Conservation (phyloP, 2,888 invertebrate genomes). For the Hemicrepidius hirtus region DNA sequence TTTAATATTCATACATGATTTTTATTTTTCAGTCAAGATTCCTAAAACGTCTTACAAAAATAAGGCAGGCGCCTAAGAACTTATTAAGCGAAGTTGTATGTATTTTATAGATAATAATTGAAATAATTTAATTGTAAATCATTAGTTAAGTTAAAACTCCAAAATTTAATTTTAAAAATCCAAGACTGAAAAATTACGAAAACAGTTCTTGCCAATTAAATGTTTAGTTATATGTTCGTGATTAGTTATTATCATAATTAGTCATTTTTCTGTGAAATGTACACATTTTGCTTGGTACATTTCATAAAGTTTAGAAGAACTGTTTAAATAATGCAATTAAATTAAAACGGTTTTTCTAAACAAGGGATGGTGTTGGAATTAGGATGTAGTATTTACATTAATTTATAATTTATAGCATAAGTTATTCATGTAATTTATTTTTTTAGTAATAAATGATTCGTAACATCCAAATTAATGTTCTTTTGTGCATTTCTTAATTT, state of each 20-base stretch:
- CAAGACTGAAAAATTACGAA: slow-evolving; percentile 33
- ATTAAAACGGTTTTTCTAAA: slow-evolving; percentile 15
- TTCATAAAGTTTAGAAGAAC: slow-evolving; percentile 5
- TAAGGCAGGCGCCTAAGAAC: neutral
- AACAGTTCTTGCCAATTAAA: slow-evolving; percentile 29
- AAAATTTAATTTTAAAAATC: neutral
- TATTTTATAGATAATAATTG: neutral
- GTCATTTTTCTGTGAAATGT: neutral
- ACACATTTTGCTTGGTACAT: neutral
- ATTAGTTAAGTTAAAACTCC: neutral
- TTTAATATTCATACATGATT: neutral
- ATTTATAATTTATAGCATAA: neutral
- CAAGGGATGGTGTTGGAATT: slow-evolving; percentile 16
- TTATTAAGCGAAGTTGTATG: neutral
- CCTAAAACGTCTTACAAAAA: neutral
- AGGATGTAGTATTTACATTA: neutral
- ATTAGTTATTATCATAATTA: no score
- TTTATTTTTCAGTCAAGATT: slow-evolving; percentile 16
- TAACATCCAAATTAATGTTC: slow-evolving; percentile 7
- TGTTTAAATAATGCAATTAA: slow-evolving; percentile 12
- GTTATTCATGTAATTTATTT: slow-evolving; percentile 18
- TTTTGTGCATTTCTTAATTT: slow-evolving; percentile 9
- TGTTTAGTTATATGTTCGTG: neutral
- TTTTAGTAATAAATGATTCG: neutral
- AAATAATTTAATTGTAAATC: neutral